Conservation (phyloP, 2,113 vertebrate species). For the Austrofundulus limnaeus region DNA sequence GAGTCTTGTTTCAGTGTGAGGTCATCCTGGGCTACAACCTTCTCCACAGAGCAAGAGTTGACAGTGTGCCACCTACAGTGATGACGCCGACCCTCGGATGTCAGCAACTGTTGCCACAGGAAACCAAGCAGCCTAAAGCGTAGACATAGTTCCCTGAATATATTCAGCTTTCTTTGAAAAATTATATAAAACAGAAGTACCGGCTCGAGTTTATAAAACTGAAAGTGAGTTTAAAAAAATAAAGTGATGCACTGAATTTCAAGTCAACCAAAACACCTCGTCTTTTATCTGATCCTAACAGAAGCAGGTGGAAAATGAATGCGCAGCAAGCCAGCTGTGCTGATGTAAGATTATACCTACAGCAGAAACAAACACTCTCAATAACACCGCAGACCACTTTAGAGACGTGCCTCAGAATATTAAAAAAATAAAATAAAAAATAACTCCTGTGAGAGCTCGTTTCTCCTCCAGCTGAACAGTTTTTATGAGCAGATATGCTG, state of each 20-base stretch:
- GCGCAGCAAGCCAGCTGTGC: slow-evolving; percentile 23
- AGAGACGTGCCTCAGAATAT: neutral
- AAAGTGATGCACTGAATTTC: neutral
- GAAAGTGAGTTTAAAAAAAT: neutral
- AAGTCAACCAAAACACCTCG: neutral
- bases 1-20: slow-evolving; percentile 2
- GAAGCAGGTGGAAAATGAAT: slow-evolving; percentile 30
- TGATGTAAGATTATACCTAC: slow-evolving; percentile 19
- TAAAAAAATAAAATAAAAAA: too few species aligned
- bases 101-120: slow-evolving; percentile 3
- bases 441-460: slow-evolving; percentile 5
- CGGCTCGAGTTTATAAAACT: neutral
- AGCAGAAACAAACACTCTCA: slow-evolving; percentile 21
- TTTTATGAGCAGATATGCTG: slow-evolving; percentile 24
- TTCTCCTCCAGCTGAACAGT: slow-evolving; percentile 36
- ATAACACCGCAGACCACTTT: slow-evolving; percentile 17
- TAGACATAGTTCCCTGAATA: slow-evolving; percentile 1
- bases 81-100: slow-evolving; percentile 7
- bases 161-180: neutral
- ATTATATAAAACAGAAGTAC: neutral
- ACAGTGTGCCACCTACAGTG: slow-evolving; percentile 9
- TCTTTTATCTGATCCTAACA: slow-evolving; percentile 2
- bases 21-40: neutral
- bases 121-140: slow-evolving; percentile 13
- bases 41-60: neutral